Evolutionary conservation across 2,113 vertebrate species (phyloP), one percentile per base, ranked within the genome.

Genomic region (Alethe diademata): DNA sequence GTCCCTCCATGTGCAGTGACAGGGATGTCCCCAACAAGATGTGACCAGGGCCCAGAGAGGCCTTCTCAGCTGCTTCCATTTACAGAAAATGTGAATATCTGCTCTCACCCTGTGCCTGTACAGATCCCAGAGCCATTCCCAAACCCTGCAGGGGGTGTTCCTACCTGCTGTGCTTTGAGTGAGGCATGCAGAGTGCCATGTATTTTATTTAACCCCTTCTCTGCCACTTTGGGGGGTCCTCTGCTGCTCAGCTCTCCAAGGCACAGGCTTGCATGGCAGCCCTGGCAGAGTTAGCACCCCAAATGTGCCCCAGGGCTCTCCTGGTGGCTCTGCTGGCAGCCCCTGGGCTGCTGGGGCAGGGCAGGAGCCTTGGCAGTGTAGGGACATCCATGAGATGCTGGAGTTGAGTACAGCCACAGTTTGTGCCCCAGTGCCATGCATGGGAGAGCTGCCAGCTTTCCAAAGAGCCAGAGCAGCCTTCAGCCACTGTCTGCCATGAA

Each of bases 101-200:
- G 3, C 45, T 70, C 45, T n/a, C 42, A 1, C 19, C 69, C 36
- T 57, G 54, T 61, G 42, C 42, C 64, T 73, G 5, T 14, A 19
- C 40, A 67, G 43, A 36, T 19, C 42, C 50, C 78, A 70, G 56
- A n/a, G 51, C 60, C 11, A 10, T 17, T n/a, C 28, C 40, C 35
- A 57, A 61, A 1, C 28, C 16, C 50, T 65, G 45, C 31, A 5
- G 11, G 0, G 0, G 15, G 5, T 38, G 16, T 8, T 83, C 53
- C 74, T 54, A 0, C 31, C 48, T 72, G 58, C 67, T 76, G 64
- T 31, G 36, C n/a, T 66, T 17, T 24, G 28, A 66, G 60, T 40
- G 47, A 45, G 6, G 15, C 11, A 7, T 17, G 29, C 50, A 19
- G 36, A 31, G 73, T 33, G 38, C 24, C 25, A 9, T 0, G 0